phyloP scores from a whole-genome alignment of 2,797 vertebrate genomes.

The Philypnodon macrostomus region DNA sequence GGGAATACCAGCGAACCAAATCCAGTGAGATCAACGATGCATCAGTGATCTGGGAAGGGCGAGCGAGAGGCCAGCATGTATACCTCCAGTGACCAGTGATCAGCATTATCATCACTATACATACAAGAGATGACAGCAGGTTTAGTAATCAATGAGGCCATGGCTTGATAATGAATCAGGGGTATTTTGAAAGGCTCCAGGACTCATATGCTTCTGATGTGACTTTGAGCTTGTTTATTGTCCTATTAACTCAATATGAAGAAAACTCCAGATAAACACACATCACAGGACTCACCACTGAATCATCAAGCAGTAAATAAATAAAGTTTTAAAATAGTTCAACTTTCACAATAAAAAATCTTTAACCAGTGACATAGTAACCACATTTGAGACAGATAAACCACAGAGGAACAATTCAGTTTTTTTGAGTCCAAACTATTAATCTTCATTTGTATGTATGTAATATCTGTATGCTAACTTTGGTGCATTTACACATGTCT shows the following conservation, averaged over 20 bases:
- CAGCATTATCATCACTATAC: slow-evolving; percentile 38
- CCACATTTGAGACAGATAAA: too few species aligned
- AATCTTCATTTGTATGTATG: too few species aligned
- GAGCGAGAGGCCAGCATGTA: slow-evolving; percentile 38
- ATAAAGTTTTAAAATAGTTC: not conserved
- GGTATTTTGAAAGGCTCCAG: too few species aligned
- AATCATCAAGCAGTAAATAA: not conserved
- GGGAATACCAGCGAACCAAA: slow-evolving; percentile 75
- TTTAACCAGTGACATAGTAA: too few species aligned
- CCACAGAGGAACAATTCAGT: too few species aligned
- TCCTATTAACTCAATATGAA: slow-evolving; percentile 60
- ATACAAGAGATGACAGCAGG: not conserved
- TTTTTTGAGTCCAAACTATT: too few species aligned
- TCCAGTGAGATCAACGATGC: slow-evolving; percentile 63
- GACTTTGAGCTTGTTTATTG: slow-evolving; percentile 51
- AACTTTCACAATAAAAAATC: not conserved
- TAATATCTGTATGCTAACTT: too few species aligned
- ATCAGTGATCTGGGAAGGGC: slow-evolving; percentile 17
- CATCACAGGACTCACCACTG: not conserved
- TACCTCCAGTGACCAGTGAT: slow-evolving; percentile 59
- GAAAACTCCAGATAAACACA: slow-evolving; percentile 24
- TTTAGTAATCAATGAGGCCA: not conserved
- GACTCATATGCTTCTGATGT: slow-evolving; percentile 38
- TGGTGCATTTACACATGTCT: too few species aligned
- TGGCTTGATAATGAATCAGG: not conserved